phyloP scores from a whole-genome alignment of 2,797 vertebrate species.

The Paedocypris micromegethes region DNA sequence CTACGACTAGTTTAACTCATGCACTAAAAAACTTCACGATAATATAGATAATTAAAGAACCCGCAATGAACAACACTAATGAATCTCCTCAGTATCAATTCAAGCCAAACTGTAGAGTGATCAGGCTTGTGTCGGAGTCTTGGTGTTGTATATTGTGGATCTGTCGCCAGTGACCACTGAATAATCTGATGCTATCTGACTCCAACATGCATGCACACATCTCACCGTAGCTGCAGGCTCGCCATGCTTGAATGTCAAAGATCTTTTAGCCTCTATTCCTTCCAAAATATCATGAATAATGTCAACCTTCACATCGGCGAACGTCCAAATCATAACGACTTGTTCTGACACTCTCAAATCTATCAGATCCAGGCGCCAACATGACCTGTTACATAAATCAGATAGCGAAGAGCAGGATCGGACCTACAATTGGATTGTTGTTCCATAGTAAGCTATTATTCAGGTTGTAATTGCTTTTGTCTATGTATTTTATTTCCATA shows the following conservation, averaged over 20 bases:
- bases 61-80: too few species aligned
- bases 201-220: slow-evolving; percentile 42
- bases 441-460: too few species aligned
- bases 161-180: slow-evolving; percentile 74
- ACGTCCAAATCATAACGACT: slow-evolving; percentile 39
- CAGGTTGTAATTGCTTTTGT: too few species aligned
- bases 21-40: too few species aligned
- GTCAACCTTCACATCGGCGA: slow-evolving; percentile 47
- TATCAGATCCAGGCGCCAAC: slow-evolving; percentile 19
- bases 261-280: slow-evolving; percentile 66
- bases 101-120: too few species aligned
- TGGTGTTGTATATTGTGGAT: slow-evolving; percentile 47
- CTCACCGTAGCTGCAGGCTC: slow-evolving; percentile 69
- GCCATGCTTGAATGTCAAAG: slow-evolving; percentile 72
- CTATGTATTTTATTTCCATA: not conserved
- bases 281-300: slow-evolving; percentile 63
- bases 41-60: too few species aligned
- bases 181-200: slow-evolving; percentile 72
- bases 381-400: slow-evolving; percentile 35
- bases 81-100: too few species aligned
- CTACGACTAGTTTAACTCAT: too few species aligned
- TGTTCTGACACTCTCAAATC: slow-evolving; percentile 42
- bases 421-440: not conserved
- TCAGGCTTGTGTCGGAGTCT: slow-evolving; percentile 15
- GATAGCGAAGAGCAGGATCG: slow-evolving; percentile 31